Base-by-base conservation (phyloP, 2,113 vertebrate species). In the Chaetodon auriga region DNA sequence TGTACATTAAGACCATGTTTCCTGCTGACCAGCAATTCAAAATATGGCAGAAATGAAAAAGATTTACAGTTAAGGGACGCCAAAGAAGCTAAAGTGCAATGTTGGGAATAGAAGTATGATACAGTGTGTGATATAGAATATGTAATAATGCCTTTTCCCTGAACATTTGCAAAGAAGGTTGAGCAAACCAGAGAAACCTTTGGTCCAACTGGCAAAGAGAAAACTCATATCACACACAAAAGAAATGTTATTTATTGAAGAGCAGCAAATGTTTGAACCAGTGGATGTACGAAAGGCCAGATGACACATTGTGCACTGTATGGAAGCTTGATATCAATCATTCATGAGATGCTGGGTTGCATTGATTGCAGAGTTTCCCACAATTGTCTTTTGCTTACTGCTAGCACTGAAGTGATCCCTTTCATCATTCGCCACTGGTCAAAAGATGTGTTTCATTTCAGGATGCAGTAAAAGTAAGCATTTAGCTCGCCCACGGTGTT, bases 281-380 rank as follows among this genome's bases (percentile, higher is more conserved):
- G 62, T 41, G 77, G 61, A 73, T 76, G 80, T 71, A 70, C 66
- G 55, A 82, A 51, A 51, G 61, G 54, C 66, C 65, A 53, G 62
- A 77, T 66, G 83, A 55, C 66, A 80, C 48, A 66, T 65, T 55
- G 55, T 21, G 30, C 46, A 58, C n/a, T 49, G 58, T 79, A 55
- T 76, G 43, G 46, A 48, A 49, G 86, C 88, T 73, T 70, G 78
- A 84, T 88, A 68, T 61, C 51, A 73, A 36, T 79, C 12, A 58
- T 65, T 84, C 71, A 77, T 63, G 58, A 38, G 66, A 73, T 43
- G 58, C 48, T 60, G 48, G 71, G 13, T 71, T 4, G 35, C 75
- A 87, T 82, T 75, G 81, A 86, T 82, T 70, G 62, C 69, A 68
- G 2, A 51, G 25, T 58, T 73, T 76, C 66, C 46, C 51, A 70